phyloP scores from a whole-genome alignment of 1,140 invertebrate genomes.

The Lepeophtheirus salmonis region DNA sequence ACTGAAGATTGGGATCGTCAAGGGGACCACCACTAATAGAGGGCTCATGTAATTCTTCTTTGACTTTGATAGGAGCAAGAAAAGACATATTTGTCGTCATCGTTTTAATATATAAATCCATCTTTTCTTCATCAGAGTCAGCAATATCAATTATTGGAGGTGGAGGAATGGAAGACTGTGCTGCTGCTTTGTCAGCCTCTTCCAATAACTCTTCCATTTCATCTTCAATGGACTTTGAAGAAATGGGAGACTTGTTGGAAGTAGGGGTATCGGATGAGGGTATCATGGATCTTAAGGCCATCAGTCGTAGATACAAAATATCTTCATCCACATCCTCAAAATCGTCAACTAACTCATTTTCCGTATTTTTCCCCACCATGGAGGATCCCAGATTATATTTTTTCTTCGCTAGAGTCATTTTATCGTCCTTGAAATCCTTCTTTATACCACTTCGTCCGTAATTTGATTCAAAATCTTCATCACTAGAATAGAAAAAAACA shows the following conservation, averaged over 20 bases:
- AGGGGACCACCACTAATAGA: no score
- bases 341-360: background rate
- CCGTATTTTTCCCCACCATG: background rate
- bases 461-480: background rate
- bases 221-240: background rate
- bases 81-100: background rate
- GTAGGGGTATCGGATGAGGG: no score
- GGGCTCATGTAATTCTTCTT: no score
- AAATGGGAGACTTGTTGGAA: background rate
- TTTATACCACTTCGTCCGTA: no score
- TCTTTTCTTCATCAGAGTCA: background rate
- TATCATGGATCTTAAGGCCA: constrained; percentile 6
- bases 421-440: no score
- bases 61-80: background rate
- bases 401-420: background rate
- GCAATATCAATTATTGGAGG: background rate
- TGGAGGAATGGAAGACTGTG: background rate
- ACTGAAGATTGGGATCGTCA: no score
- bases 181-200: constrained; percentile 1
- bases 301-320: constrained; percentile 11
- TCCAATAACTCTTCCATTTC: constrained; percentile 11
- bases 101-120: background rate
- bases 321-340: constrained; percentile 11
- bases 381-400: background rate
- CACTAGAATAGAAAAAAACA: background rate